Evolutionary conservation across 1,140 invertebrate species (phyloP), one percentile per base, ranked within the genome.

Genomic region (Eupeodes corollae): DNA sequence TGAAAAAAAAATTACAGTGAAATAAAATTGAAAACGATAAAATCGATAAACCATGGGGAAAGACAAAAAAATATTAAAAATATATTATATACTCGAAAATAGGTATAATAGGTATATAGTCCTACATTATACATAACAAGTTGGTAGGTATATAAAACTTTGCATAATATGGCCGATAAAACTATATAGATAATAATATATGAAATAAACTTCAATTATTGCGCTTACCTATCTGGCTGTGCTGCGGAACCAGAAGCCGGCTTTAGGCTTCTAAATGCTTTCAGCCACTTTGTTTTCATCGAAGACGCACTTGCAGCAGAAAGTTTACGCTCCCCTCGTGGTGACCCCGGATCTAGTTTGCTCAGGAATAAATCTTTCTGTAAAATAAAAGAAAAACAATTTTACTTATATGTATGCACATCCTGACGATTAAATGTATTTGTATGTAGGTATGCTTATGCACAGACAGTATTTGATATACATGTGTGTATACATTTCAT

Each of bases 261-360:
- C 79, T 95, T 96, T 50, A 97, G 76, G 66, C 86, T 94, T 71
- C 91, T 88, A 74, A 97, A 92, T 52, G 93, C 93, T 72, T 96
- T 96, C 58, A 96, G 74, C 93, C 93, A 97, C 78, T 96, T 95
- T 63, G 86, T 91, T 74, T 95, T 95, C 79, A 95, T 95, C 59
- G 86, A 88, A 60, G 63, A 87, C 45, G 84, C 84, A 46, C 84
- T 91, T 38, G 84, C 79, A 37, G 85, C 83, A 2, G 88, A 90
- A 70, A 91, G 79, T 76, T 92, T 92, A 38, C 88, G 78, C 69
- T 89, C 87, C 57, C 77, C 66, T 68, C 70, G 74, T 74, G 74
- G 75, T 69, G 74, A 83, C 56, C 64, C 75, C 53, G 68, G 76
- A 54, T 83, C 79, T 71, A 79, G 78, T 72, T 83, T 86, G 44